phyloP scores from a whole-genome alignment of 2,797 vertebrate genomes.

The Remorina albescens region DNA sequence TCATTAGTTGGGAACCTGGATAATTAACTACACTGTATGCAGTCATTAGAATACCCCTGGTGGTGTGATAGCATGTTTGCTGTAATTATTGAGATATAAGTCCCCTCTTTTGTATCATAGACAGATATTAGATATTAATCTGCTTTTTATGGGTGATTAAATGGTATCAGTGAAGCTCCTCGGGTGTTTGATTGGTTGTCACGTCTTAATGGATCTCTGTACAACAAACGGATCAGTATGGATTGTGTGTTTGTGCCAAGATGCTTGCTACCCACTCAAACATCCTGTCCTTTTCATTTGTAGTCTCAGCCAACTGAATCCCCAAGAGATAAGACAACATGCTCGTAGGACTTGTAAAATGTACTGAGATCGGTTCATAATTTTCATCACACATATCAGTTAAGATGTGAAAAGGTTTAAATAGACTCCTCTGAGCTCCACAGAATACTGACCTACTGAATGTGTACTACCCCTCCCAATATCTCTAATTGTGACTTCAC shows the following conservation, averaged over 20 bases:
- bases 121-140: conserved; percentile 8
- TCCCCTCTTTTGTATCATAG: neutral
- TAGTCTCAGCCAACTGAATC: conserved; percentile 56
- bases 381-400: conserved; percentile 57
- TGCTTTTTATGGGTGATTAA: conserved; percentile 19
- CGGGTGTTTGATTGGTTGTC: conserved; percentile 23
- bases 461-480: conserved; percentile 36
- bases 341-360: conserved; percentile 60
- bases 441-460: conserved; percentile 20
- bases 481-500: conserved; percentile 50
- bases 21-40: conserved; percentile 50
- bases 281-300: conserved; percentile 66
- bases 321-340: conserved; percentile 39
- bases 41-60: neutral
- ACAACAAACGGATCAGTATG: conserved; percentile 60
- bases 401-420: conserved; percentile 51
- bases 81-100: neutral
- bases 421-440: conserved; percentile 16
- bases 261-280: conserved; percentile 67
- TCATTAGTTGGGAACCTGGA: conserved; percentile 54
- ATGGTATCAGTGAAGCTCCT: conserved; percentile 12
- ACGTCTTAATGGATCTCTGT: conserved; percentile 44
- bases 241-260: conserved; percentile 62
- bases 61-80: neutral
- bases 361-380: conserved; percentile 41